Conservation (phyloP, 2,797 vertebrate species). For the Poecilia wingei region DNA sequence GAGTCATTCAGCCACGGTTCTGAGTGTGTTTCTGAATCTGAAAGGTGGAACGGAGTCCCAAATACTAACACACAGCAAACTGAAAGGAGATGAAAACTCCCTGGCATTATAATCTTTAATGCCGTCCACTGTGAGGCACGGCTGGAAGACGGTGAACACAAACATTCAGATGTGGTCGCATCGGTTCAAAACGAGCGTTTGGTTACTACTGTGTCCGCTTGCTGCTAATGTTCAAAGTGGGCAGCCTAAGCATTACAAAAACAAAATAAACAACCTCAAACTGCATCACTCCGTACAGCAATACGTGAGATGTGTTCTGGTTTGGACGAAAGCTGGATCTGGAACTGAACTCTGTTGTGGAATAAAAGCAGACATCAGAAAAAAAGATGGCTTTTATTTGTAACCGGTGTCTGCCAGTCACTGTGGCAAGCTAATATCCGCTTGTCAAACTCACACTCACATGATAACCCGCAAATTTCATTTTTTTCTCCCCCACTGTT, state of each 20-base stretch:
- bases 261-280: not conserved
- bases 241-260: not conserved
- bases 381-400: conserved; percentile 34
- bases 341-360: conserved; percentile 12
- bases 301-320: not conserved
- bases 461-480: conserved; percentile 33
- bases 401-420: conserved; percentile 39
- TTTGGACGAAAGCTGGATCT: conserved; percentile 12
- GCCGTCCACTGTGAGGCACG: not conserved
- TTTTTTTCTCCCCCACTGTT: not conserved
- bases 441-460: conserved; percentile 36
- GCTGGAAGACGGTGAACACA: not conserved
- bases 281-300: not conserved
- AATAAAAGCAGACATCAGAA: conserved; percentile 28
- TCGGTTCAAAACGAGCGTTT: not conserved
- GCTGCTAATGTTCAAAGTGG: not conserved
- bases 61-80: not conserved
- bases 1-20: not conserved
- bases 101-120: not conserved
- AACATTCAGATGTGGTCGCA: not conserved
- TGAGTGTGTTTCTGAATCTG: not conserved
- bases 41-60: not conserved
- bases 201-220: not conserved
- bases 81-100: not conserved
- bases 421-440: conserved; percentile 49